Evolutionary conservation across 1,140 invertebrate genomes (phyloP), one percentile per base, ranked within the genome.

Genomic region (Zophobas morio): DNA sequence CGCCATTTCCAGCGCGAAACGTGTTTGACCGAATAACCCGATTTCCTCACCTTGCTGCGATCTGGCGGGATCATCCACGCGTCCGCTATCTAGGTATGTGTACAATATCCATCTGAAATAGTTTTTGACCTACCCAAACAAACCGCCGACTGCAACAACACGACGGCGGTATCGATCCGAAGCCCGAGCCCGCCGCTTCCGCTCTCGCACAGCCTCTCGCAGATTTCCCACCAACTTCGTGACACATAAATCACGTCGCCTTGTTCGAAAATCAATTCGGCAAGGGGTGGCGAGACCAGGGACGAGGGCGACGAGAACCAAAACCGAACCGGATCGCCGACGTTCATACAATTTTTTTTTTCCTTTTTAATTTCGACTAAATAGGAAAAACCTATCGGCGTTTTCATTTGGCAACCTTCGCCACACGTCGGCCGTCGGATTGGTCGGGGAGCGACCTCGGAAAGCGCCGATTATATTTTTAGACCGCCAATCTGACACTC

Each of bases 61-160:
- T 20, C 20, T 20, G 20, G 20, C 20, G 20, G 20, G n/a, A 20
- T 20, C 49, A 20, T n/a, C 20, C 49, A 51, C 49, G 49, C n/a
- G 49, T 51, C 49, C 49, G 49, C n/a, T 20, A 33, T 71, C 1
- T 49, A 49, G 42, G 66, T 71, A 34, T 47, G 32, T 70, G 32
- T 49, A 49, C 47, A 47, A 71, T 71, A 63, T 37, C 34, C 36
- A 66, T 66, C 60, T 42, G 39, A 42, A 73, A 73, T 73, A 73
- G 71, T 73, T 73, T 73, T 73, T 73, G 71, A 73, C 71, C 71
- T 73, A 73, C 71, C 71, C 71, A 73, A 73, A 73, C 71, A 73
- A 73, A 73, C 71, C 49, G 49, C 71, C 71, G 71, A 51, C 71
- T 73, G 71, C 71, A 73, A 73, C 71, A 73, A 54, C 49, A 73